Evolutionary conservation across 2,797 vertebrate genomes (phyloP), one percentile per base, ranked within the genome.

Genomic region (Tragopan temminckii): DNA sequence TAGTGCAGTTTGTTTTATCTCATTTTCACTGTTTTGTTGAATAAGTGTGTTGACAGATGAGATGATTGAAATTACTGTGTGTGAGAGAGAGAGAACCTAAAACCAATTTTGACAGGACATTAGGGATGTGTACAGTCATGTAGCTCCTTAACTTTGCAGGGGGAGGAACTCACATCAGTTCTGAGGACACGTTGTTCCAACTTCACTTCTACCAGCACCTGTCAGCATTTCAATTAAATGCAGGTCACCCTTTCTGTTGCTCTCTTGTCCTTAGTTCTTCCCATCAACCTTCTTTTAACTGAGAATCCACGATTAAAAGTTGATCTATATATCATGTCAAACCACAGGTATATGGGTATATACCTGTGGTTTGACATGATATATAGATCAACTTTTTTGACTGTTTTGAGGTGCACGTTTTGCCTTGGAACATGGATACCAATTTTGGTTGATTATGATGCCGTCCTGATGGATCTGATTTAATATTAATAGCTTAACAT

Each of bases 11-110:
- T 58, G 11, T 59, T 89, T 75, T 52, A 15, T 75, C 69, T 90
- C 45, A 72, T 67, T 64, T 77, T 48, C 38, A 79, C 67, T 93
- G 64, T 82, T 84, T 84, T 86, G 24, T 45, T 92, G 67, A 83
- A 63, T 77, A 78, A 68, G 74, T 11, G 7, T 35, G 16, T 76
- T 78, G 59, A 72, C 24, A 36, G 31, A 25, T 81, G 72, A 64
- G 31, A 29, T 52, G 62, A 70, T 23, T 67, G 85, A 90, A 75
- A 84, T 80, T 53, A 33, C 53, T n/a, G 16, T 66, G 35, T 80
- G 42, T 67, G 57, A 83, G 42, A 70, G 75, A 70, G 75, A 75
- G 63, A 64, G 85, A 84, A 29, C 17, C 53, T 85, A 77, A 88
- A 59, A 25, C 33, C 31, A 29, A 4, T 66, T 91, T 93, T 69